Percentiles rank a stretch among this genome's conserved stretches.
Evolutionary conservation across 2,113 vertebrate species (phyloP).

Genomic region (Corythornis cristatus): DNA sequence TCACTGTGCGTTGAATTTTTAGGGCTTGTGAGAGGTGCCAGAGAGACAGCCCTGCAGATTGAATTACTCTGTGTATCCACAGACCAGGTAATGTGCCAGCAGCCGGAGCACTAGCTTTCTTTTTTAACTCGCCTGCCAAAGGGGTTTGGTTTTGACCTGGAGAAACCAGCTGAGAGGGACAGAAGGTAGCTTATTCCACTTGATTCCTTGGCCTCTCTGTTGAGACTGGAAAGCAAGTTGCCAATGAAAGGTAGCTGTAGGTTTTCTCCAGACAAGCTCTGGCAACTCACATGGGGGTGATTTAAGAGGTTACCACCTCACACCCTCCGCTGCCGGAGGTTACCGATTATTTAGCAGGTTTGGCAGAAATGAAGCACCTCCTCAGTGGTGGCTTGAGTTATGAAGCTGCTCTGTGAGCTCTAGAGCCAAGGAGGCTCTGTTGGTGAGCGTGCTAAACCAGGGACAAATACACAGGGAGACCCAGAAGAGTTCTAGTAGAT

Average conservation of each 20-base stretch:
- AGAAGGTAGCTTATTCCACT: conserved; percentile 20
- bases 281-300: neutral
- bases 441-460: neutral
- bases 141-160: neutral
- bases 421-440: neutral
- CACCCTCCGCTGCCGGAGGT: neutral
- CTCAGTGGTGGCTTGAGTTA: neutral
- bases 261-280: conserved; percentile 7
- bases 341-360: neutral
- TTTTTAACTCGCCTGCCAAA: conserved; percentile 9
- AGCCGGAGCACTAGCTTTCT: neutral
- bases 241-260: neutral
- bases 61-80: conserved; percentile 22
- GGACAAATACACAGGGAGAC: neutral
- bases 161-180: conserved; percentile 13
- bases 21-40: conserved; percentile 9
- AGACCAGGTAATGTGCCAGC: conserved; percentile 5
- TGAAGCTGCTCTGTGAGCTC: neutral
- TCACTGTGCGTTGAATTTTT: neutral
- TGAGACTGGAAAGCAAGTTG: neutral
- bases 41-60: neutral
- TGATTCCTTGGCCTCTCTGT: neutral
- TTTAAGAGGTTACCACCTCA: conserved; percentile 25
- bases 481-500: neutral
- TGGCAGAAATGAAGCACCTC: neutral